These are phyloP conservation scores for Bhutanitis thaidina DNA, from an alignment of 2,888 invertebrate species.

Conservation along the genomic window DNA sequence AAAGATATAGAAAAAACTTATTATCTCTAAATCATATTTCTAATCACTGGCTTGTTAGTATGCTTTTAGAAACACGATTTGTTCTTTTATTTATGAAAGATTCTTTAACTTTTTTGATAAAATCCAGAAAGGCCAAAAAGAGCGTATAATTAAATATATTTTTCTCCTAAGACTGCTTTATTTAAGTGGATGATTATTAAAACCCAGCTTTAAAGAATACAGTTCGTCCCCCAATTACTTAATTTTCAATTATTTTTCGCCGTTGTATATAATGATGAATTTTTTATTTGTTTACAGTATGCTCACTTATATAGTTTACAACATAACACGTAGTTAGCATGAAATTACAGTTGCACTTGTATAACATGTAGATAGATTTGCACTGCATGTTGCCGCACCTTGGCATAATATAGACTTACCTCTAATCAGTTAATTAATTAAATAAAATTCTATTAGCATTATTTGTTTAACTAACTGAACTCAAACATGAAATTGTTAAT, in stretches of 20 bases:
- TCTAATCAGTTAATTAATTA: conserved; percentile 18
- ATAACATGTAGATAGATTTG: conserved; percentile 43
- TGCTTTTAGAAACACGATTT: neutral
- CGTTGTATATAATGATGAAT: too few relatives aligned
- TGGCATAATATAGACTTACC: conserved; percentile 26
- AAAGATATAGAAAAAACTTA: neutral
- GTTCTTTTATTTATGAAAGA: too few relatives aligned
- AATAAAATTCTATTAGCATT: conserved; percentile 16
- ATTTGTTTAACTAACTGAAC: conserved; percentile 34
- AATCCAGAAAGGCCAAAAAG: too few relatives aligned
- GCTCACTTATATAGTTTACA: conserved; percentile 8
- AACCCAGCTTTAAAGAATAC: too few relatives aligned
- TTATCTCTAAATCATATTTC: too few relatives aligned
- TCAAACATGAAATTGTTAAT: conserved; percentile 65
- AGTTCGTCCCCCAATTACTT: too few relatives aligned
- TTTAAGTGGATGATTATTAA: too few relatives aligned
- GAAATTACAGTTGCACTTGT: conserved; percentile 29
- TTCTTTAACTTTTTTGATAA: too few relatives aligned
- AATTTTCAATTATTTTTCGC: too few relatives aligned
- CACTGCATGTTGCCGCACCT: conserved; percentile 61
- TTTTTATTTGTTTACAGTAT: conserved; percentile 7
- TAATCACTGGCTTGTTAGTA: too few relatives aligned
- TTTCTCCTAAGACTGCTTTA: too few relatives aligned
- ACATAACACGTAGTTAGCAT: conserved; percentile 35
- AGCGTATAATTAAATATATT: too few relatives aligned